phyloP scores from a whole-genome alignment of 2,113 vertebrate genomes.

The rabbit (Oryctolagus cuniculus) region mOryCun1.1 NC_091440.1:93333001-93333500 shows the following conservation, averaged over 20 bases:
- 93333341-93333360: not conserved
- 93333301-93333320: not conserved
- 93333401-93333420: not conserved
- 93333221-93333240: not conserved
- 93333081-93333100: accelerated
- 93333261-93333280: not conserved
- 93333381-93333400: not conserved
- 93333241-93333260: not conserved
- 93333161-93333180: not conserved
- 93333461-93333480: not conserved
- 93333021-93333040: not conserved
- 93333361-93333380: not conserved
- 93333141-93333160: accelerated
- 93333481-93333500: constrained; percentile 51
- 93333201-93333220: not conserved
- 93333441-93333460: not conserved
- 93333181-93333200: not conserved
- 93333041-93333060: not conserved
- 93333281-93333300: not conserved
- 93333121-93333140: accelerated
- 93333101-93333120: accelerated
- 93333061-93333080: not conserved
- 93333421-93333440: not conserved
- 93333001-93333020: not conserved
- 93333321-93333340: not conserved